These are phyloP conservation scores for Anarrhichthys ocellatus DNA, from an alignment of 2,113 vertebrate species.

Conservation along the genomic window DNA sequence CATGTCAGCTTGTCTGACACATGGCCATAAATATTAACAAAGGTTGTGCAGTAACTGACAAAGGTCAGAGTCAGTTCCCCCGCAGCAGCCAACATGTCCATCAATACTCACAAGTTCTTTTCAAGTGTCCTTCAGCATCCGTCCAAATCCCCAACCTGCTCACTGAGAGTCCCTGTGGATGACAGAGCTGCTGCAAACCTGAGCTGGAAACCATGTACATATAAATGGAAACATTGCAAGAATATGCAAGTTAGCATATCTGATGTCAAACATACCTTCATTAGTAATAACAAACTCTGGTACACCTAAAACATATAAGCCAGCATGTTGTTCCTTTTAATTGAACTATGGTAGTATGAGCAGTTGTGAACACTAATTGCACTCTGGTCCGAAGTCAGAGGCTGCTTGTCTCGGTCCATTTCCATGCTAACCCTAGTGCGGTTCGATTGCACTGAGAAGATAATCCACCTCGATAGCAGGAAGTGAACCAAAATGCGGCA, in stretches of 20 bases:
- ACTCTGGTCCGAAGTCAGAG: neutral
- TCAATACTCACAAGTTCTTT: conserved; percentile 8
- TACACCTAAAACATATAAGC: neutral
- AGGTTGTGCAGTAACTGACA: conserved; percentile 17
- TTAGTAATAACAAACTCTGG: neutral
- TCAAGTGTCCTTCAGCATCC: conserved; percentile 1
- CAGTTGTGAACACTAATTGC: neutral
- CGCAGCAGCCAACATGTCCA: neutral
- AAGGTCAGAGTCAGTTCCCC: conserved; percentile 27
- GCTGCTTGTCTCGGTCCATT: no score
- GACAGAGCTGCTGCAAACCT: neutral
- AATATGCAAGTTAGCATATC: neutral
- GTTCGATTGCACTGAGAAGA: no score
- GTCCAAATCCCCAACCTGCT: neutral
- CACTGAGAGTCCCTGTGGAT: neutral
- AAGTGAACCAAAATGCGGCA: no score
- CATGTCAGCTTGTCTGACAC: conserved; percentile 31
- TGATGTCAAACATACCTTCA: neutral
- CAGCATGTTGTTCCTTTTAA: neutral
- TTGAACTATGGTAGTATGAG: neutral
- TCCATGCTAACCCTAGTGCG: no score
- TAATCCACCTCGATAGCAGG: no score
- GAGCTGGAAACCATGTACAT: neutral
- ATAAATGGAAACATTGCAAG: no score
- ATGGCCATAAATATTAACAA: conserved; percentile 29